These are phyloP conservation scores for Aspidiotus rigidus DNA, from an alignment of 2,888 invertebrate species.

Conservation along the genomic window DNA sequence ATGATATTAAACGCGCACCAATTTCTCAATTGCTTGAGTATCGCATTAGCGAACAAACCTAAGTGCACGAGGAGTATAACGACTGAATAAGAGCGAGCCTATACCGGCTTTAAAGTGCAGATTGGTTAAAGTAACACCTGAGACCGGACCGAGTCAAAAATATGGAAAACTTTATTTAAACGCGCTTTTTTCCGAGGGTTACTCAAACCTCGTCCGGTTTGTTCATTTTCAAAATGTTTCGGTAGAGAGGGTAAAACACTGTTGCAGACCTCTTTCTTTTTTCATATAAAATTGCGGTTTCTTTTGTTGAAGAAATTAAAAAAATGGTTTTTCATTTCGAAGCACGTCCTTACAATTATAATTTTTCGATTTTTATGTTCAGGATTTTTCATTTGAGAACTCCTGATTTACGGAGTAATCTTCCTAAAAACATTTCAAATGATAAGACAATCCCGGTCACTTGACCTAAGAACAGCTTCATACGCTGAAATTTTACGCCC, in stretches of 20 bases:
- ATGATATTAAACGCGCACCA: conserved; percentile 24
- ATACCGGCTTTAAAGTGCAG: conserved; percentile 25
- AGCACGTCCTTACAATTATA: not conserved
- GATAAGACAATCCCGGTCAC: conserved; percentile 28
- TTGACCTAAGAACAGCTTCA: conserved; percentile 21
- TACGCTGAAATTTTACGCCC: conserved; percentile 18
- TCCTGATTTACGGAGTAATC: conserved; percentile 10
- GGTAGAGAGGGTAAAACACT: too few relatives aligned
- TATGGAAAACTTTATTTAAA: conserved; percentile 23
- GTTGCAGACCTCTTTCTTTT: too few relatives aligned
- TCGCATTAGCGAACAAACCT: conserved; percentile 28
- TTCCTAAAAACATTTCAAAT: conserved; percentile 18
- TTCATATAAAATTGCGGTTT: too few relatives aligned
- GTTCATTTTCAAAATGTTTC: not conserved
- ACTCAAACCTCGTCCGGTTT: conserved; percentile 7
- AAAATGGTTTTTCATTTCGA: not conserved
- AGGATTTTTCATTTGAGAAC: conserved; percentile 11
- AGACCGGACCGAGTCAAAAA: conserved; percentile 27
- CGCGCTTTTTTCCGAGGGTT: conserved; percentile 15
- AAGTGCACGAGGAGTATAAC: conserved; percentile 25
- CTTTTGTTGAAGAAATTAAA: too few relatives aligned
- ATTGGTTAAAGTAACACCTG: conserved; percentile 27
- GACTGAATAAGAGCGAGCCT: conserved; percentile 24
- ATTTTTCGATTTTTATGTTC: too few relatives aligned
- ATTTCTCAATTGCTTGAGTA: conserved; percentile 22